Conservation (phyloP, 2,797 vertebrate genomes). For the Podarcis siculus region DNA sequence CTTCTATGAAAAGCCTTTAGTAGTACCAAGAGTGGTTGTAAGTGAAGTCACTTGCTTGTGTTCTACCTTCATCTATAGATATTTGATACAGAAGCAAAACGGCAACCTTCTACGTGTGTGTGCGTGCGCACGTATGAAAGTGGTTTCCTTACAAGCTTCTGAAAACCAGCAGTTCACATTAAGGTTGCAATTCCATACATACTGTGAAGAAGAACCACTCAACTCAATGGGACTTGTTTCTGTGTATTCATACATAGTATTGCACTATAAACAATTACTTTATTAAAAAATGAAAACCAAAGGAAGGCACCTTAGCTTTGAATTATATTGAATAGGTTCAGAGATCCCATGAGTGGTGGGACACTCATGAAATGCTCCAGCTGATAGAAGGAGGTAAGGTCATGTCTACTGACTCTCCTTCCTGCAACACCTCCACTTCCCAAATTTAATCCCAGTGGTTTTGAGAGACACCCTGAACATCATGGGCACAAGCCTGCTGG, state of each 20-base stretch:
- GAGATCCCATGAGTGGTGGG: neutral
- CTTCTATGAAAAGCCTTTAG: neutral
- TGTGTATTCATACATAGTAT: too few species aligned
- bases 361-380: neutral
- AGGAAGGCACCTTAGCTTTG: neutral
- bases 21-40: neutral
- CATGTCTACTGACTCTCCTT: neutral
- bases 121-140: neutral
- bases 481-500: neutral
- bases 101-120: neutral
- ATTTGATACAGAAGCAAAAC: neutral
- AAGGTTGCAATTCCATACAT: neutral
- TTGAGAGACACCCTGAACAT: too few species aligned
- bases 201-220: too few species aligned
- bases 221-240: too few species aligned
- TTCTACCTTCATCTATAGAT: neutral
- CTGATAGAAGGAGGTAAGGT: neutral
- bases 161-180: neutral
- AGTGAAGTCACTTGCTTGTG: neutral
- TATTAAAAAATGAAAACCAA: neutral
- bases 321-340: neutral
- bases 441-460: neutral
- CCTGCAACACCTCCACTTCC: neutral
- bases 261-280: too few species aligned
- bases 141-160: neutral